Conservation (phyloP, 1,140 invertebrate genomes). For the Laupala kohalensis region DNA sequence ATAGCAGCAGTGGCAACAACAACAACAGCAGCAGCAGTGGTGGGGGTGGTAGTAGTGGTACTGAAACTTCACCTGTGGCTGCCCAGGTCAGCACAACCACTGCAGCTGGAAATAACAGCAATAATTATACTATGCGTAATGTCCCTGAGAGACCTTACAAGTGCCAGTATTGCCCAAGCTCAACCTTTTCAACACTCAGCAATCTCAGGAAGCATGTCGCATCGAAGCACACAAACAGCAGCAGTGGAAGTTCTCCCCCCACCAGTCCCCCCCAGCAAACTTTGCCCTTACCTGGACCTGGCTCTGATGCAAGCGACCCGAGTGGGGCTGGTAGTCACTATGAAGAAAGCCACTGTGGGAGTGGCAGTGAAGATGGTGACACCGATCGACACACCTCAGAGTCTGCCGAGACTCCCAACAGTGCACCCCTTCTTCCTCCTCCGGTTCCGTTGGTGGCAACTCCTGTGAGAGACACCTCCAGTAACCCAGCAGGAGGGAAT, state of each 20-base stretch:
- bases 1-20: constrained; percentile 13
- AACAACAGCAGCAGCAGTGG: constrained; percentile 11
- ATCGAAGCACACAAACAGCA: constrained; percentile 43
- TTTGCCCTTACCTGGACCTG: background rate
- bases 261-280: constrained; percentile 11
- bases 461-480: background rate
- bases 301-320: background rate
- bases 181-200: constrained; percentile 69
- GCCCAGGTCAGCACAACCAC: background rate
- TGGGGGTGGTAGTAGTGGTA: background rate
- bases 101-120: constrained; percentile 18
- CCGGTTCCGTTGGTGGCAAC: background rate
- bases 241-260: constrained; percentile 23
- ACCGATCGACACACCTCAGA: background rate
- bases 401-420: background rate
- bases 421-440: background rate
- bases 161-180: constrained; percentile 69
- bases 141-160: constrained; percentile 72
- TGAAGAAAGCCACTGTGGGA: constrained; percentile 29
- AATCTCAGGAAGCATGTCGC: constrained; percentile 65
- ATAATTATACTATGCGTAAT: constrained; percentile 44
- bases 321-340: constrained; percentile 5
- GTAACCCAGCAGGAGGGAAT: background rate
- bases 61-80: constrained; percentile 7
- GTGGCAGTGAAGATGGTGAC: constrained; percentile 25